Base-by-base conservation (phyloP, 2,797 vertebrate species). In the Sebastes trivittatus region DNA sequence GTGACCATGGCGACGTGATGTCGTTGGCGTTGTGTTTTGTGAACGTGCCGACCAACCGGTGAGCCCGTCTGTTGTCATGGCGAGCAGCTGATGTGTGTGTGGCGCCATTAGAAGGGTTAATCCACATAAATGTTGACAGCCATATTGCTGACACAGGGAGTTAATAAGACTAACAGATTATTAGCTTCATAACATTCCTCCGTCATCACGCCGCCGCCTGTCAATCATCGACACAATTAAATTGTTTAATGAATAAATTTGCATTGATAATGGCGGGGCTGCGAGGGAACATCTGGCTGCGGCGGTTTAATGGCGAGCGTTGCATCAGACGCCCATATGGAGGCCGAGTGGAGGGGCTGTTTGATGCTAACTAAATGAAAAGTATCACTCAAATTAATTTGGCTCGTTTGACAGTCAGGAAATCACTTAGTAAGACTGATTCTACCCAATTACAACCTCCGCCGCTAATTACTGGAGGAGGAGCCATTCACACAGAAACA, bases 181-280 rank as follows among this genome's bases (percentile, higher is more conserved):
- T 95, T 95, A 95, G 94, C 92, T 93, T 88, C 80, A 84, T 90
- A 93, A 94, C 94, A 93, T 94, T 93, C 91, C 90, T 88, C 89
- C 75, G 88, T 94, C 94, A 94, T 94, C 90, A 80, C 71, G 83
- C 83, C 27, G 63, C 92, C 60, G 87, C 92, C 94, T 95, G 95
- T 96, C 95, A 96, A 95, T 96, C 95, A 96, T 59, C 73, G 79
- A 89, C 91, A 95, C 94, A 95, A 95, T 95, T 94, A 95, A 96
- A 95, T 90, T 89, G 91, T 95, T 96, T 95, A 95, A 96, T 96
- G 95, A 95, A 96, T 96, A 96, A 94, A 96, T 96, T 95, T 95
- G 93, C 95, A 96, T 96, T 83, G 93, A 93, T 95, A 93, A 95
- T 90, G 83, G 76, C 23, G 66, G 81, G 90, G 88, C 88, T 87